Percentiles rank a stretch among this genome's conserved stretches.
Conservation (phyloP, 2,113 vertebrate species). For the Chaetodon auriga region DNA sequence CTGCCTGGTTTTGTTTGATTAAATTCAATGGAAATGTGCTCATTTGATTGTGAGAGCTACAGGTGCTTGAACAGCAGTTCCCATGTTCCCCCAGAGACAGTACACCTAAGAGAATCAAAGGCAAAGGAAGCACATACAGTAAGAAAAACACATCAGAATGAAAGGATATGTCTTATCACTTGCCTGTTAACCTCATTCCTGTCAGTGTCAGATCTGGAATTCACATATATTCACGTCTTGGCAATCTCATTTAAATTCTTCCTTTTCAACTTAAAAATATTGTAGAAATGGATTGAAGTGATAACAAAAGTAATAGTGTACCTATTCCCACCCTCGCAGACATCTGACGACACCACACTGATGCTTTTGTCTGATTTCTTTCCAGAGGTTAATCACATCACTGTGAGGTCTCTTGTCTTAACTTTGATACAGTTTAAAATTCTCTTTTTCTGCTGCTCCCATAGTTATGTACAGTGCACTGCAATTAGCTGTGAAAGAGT, state of each 20-base stretch:
- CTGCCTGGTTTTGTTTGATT: background rate
- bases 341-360: background rate
- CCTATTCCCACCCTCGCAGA: background rate
- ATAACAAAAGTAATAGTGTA: background rate
- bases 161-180: slow-evolving; percentile 17
- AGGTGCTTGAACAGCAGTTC: slow-evolving; percentile 9
- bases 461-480: too few relatives aligned
- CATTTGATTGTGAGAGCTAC: background rate
- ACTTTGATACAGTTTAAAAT: background rate
- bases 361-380: background rate
- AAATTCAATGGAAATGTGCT: background rate
- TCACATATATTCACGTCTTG: slow-evolving; percentile 26
- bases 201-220: slow-evolving; percentile 10
- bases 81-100: slow-evolving; percentile 8
- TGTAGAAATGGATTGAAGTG: slow-evolving; percentile 7
- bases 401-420: background rate
- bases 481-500: too few relatives aligned
- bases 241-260: slow-evolving; percentile 3
- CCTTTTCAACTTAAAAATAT: background rate
- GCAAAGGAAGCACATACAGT: background rate
- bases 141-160: slow-evolving; percentile 17
- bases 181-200: slow-evolving; percentile 13
- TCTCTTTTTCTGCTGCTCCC: background rate
- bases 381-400: background rate
- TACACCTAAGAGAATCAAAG: slow-evolving; percentile 27